These are phyloP conservation scores for Pycnomerus fuliginosus DNA, from an alignment of 2,888 invertebrate species.

Conservation along the genomic window DNA sequence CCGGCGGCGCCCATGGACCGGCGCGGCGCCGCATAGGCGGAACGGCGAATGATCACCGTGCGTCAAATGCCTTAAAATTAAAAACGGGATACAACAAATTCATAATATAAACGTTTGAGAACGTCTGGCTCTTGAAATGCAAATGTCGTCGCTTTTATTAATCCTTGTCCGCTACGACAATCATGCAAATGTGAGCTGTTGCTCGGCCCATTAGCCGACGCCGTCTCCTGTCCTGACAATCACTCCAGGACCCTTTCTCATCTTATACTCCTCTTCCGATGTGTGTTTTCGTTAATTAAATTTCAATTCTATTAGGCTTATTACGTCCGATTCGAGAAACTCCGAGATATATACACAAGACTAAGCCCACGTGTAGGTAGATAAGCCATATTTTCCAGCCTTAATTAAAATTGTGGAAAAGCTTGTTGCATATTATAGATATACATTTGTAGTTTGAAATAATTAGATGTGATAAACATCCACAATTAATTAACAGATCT, in stretches of 20 bases:
- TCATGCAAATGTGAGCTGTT: slow-evolving; percentile 58
- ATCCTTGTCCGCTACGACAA: slow-evolving; percentile 31
- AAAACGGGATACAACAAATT: too few relatives aligned
- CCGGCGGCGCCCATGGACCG: too few relatives aligned
- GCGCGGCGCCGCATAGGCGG: too few relatives aligned
- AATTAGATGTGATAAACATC: slow-evolving; percentile 10
- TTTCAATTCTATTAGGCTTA: background rate
- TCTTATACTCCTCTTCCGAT: background rate
- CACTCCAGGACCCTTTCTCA: slow-evolving; percentile 43
- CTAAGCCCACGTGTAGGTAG: too few relatives aligned
- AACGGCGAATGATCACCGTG: too few relatives aligned
- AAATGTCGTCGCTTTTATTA: slow-evolving; percentile 27
- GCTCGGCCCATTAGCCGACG: slow-evolving; percentile 59
- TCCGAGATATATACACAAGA: background rate
- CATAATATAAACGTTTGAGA: too few relatives aligned
- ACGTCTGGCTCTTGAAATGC: slow-evolving; percentile 4
- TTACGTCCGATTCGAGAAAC: background rate
- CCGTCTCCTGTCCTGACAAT: slow-evolving; percentile 58
- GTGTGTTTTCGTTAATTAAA: slow-evolving; percentile 4
- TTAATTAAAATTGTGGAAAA: slow-evolving; percentile 2
- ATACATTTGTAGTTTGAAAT: slow-evolving; percentile 5
- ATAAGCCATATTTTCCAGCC: too few relatives aligned
- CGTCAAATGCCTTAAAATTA: too few relatives aligned
- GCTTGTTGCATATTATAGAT: slow-evolving; percentile 1
- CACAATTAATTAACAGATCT: slow-evolving; percentile 12